Percentiles rank a stretch among this genome's conserved stretches.
phyloP scores from a whole-genome alignment of 2,888 invertebrate genomes.

The Phaonia tiefii region DNA sequence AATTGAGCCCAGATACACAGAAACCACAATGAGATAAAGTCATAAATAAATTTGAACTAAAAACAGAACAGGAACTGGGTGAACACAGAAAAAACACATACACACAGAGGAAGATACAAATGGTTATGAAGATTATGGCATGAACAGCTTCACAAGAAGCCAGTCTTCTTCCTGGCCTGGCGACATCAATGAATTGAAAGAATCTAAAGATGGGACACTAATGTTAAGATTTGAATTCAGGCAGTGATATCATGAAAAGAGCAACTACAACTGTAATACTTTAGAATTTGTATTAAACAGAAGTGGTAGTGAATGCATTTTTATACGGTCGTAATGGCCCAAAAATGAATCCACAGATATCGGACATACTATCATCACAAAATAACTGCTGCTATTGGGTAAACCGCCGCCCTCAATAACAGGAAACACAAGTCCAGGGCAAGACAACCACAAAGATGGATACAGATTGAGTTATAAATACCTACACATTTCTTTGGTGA shows the following conservation, averaged over 20 bases:
- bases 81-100: no score
- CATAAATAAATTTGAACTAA: conserved; percentile 61
- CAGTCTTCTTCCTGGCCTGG: conserved; percentile 56
- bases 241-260: conserved; percentile 47
- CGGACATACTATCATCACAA: conserved; percentile 15
- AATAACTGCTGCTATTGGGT: conserved; percentile 5
- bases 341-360: conserved; percentile 13
- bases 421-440: conserved; percentile 49
- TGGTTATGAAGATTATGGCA: conserved; percentile 46
- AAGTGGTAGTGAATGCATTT: conserved; percentile 31
- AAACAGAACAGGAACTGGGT: conserved; percentile 55
- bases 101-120: conserved; percentile 16
- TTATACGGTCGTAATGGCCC: conserved; percentile 24
- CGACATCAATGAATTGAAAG: conserved; percentile 29
- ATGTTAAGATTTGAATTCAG: conserved; percentile 15
- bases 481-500: neutral
- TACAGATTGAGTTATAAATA: conserved; percentile 54
- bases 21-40: conserved; percentile 50
- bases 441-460: neutral
- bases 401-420: conserved; percentile 57
- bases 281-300: no score
- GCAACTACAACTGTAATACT: no score
- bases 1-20: neutral
- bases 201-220: conserved; percentile 19
- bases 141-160: conserved; percentile 48